Evolutionary conservation across 2,797 vertebrate species (phyloP), one percentile per base, ranked within the genome.

Genomic region (Synanceia verrucosa): DNA sequence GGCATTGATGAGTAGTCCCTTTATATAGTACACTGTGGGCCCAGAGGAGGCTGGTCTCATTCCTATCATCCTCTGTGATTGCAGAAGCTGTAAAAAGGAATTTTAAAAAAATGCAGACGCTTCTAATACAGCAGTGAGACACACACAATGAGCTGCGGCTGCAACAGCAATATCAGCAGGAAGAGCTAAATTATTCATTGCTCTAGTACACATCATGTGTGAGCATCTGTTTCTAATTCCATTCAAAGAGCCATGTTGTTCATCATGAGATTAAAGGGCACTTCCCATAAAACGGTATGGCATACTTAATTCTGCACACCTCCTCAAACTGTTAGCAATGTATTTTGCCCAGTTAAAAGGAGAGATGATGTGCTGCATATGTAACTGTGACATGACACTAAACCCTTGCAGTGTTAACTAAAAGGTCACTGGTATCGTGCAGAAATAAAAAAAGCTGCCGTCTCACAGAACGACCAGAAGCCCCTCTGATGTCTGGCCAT

Each of bases 211-310:
- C 65, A 80, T 83, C 68, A 62, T 67, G 77, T 70, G 72, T 44
- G 71, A 86, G 82, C 88, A 88, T 89, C 87, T 90, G 89, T 61
- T 83, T 83, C 59, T 75, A 65, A 84, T 86, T 65, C 64, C 65
- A 80, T 71, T 79, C 77, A 86, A 70, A 78, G 59, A 63, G 71
- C 76, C 84, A 84, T 82, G 81, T 82, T 83, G 84, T 83, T 86
- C 76, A 83, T 85, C 70, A 72, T 56, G 43, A 81, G 78, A 78
- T 79, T 85, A 82, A 88, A 84, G 63, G 62, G 59, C 56, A 73
- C 60, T 70, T 76, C 39, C 58, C 53, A 75, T 82, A 79, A 88
- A 84, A 73, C 37, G 43, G 41, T 47, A 79, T 58, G 43, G 57
- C 55, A n/a, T 63, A 57, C 47, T 65, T 79, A 83, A 84, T 87